Evolutionary conservation across 2,888 invertebrate genomes (phyloP).

Genomic region (Rhodophaea formosa): DNA sequence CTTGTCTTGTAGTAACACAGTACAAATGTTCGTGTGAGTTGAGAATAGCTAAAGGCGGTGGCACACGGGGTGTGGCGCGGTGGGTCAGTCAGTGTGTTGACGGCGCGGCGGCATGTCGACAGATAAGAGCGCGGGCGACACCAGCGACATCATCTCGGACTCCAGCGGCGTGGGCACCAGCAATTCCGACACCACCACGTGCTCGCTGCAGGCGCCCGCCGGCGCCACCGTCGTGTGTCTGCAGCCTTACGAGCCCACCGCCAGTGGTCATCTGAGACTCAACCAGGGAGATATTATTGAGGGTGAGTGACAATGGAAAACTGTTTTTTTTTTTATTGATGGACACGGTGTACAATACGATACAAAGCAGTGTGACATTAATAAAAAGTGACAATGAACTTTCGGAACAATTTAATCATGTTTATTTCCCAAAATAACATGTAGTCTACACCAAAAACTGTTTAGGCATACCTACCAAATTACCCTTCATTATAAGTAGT

Average conservation of each 20-base stretch:
- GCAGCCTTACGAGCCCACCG: slow-evolving; percentile 87
- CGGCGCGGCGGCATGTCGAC: slow-evolving; percentile 55
- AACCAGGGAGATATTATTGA: slow-evolving; percentile 95
- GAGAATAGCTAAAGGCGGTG: slow-evolving; percentile 1
- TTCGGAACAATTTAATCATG: no score
- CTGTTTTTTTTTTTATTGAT: not conserved
- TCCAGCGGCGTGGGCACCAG: slow-evolving; percentile 95
- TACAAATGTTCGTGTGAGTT: not conserved
- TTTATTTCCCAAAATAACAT: no score
- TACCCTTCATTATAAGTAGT: no score
- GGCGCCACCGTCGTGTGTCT: slow-evolving; percentile 91
- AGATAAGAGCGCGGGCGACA: slow-evolving; percentile 95
- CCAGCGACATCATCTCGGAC: slow-evolving; percentile 95
- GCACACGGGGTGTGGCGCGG: slow-evolving; percentile 7
- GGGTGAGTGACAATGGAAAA: slow-evolving; percentile 71
- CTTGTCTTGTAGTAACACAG: not conserved
- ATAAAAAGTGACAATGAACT: not conserved
- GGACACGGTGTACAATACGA: not conserved
- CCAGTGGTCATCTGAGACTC: slow-evolving; percentile 89
- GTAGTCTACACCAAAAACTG: no score
- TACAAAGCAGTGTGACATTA: not conserved
- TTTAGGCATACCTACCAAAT: no score
- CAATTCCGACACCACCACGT: slow-evolving; percentile 90
- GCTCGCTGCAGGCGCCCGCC: slow-evolving; percentile 86
- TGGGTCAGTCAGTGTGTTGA: slow-evolving; percentile 38